Evolutionary conservation across 2,888 invertebrate species (phyloP).

Genomic region (Tetrapedia diversipes): DNA sequence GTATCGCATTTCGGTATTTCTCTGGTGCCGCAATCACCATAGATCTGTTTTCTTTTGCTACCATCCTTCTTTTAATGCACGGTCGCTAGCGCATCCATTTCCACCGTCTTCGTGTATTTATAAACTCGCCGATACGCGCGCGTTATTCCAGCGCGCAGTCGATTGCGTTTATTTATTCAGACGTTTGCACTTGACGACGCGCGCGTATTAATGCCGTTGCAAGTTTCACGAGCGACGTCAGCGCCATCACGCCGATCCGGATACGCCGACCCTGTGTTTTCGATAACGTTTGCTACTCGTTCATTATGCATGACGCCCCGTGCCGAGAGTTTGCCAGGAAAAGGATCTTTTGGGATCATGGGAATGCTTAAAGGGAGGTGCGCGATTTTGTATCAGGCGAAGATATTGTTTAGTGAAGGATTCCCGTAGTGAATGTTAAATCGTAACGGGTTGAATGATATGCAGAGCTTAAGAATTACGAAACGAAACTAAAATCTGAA

Average conservation of each 20-base stretch:
- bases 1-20: slow-evolving; percentile 34
- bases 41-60: background rate
- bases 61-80: slow-evolving; percentile 34
- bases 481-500: too few species aligned
- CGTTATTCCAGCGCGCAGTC: slow-evolving; percentile 46
- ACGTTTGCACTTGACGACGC: slow-evolving; percentile 44
- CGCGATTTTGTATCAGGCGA: too few species aligned
- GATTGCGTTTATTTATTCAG: slow-evolving; percentile 61
- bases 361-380: too few species aligned
- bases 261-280: slow-evolving; percentile 11
- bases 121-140: slow-evolving; percentile 55
- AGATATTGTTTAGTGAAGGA: too few species aligned
- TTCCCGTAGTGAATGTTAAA: too few species aligned
- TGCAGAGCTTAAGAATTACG: too few species aligned
- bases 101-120: slow-evolving; percentile 61
- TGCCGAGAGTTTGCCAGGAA: background rate
- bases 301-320: background rate
- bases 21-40: background rate
- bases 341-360: background rate
- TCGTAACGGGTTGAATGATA: too few species aligned
- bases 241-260: background rate
- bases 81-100: slow-evolving; percentile 32
- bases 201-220: slow-evolving; percentile 25
- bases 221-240: slow-evolving; percentile 21
- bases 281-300: background rate